phyloP scores from a whole-genome alignment of 2,888 invertebrate species.

The Aproaerema taeniolella region DNA sequence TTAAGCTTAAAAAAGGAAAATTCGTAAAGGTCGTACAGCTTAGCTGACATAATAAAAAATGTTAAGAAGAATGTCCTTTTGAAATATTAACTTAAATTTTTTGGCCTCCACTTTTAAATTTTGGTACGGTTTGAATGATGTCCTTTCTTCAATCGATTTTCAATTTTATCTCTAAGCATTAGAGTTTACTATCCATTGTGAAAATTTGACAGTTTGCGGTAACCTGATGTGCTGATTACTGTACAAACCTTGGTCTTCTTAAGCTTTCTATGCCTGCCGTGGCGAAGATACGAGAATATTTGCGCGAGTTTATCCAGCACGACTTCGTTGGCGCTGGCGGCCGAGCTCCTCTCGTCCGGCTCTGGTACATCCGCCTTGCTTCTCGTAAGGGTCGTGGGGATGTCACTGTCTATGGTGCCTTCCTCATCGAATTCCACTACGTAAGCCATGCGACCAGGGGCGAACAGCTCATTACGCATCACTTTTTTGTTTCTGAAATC shows the following conservation, averaged over 20 bases:
- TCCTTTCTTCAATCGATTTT: too few relatives aligned
- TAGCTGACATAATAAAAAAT: too few relatives aligned
- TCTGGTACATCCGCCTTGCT: constrained; percentile 94
- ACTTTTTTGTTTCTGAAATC: constrained; percentile 81
- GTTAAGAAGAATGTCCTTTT: too few relatives aligned
- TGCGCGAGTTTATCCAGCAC: constrained; percentile 98
- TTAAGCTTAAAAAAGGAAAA: too few relatives aligned
- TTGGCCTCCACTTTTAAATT: too few relatives aligned
- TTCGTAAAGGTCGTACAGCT: too few relatives aligned
- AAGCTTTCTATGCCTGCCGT: constrained; percentile 86
- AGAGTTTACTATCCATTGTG: too few relatives aligned
- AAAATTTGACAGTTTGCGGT: too few relatives aligned
- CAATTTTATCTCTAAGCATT: too few relatives aligned
- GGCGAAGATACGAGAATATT: constrained; percentile 95
- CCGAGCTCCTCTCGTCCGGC: constrained; percentile 73
- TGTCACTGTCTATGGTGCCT: constrained; percentile 82
- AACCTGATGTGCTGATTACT: too few relatives aligned
- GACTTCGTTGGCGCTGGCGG: constrained; percentile 83
- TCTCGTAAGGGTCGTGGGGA: constrained; percentile 95
- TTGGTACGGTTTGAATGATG: too few relatives aligned
- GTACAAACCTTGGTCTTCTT: constrained; percentile 86
- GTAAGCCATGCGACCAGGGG: constrained; percentile 98
- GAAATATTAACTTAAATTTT: too few relatives aligned
- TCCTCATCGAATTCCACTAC: constrained; percentile 96
- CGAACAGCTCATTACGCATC: constrained; percentile 92